These are phyloP conservation scores for Crotalus horridus DNA, from an alignment of 2,113 vertebrate genomes.

Conservation along the genomic window DNA sequence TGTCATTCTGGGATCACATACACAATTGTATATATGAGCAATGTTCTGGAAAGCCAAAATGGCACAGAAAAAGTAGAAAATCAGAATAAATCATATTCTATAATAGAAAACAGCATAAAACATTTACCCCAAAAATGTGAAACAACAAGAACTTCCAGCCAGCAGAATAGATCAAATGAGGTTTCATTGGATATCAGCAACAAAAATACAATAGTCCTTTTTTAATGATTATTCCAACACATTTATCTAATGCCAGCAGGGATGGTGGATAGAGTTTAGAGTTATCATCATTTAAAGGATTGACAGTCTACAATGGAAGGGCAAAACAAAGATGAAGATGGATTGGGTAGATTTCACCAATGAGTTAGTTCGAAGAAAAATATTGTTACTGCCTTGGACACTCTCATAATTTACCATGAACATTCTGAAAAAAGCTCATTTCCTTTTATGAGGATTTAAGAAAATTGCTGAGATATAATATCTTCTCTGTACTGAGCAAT, in stretches of 20 bases:
- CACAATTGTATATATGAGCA: background rate
- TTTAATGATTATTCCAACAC: background rate
- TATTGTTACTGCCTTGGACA: background rate
- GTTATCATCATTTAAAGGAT: background rate
- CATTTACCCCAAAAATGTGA: conserved; percentile 18
- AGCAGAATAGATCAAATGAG: background rate
- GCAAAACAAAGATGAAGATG: background rate
- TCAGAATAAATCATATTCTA: background rate
- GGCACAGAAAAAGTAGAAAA: background rate
- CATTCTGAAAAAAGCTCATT: background rate
- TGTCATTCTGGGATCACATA: background rate
- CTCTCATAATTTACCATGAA: background rate
- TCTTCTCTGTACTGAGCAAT: background rate
- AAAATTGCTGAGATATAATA: background rate
- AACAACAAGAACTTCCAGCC: background rate
- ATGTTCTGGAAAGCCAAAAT: background rate
- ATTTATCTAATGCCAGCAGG: background rate
- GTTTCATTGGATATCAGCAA: background rate
- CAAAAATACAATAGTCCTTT: no score
- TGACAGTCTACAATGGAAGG: background rate
- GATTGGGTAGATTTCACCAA: background rate
- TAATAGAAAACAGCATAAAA: conserved; percentile 21
- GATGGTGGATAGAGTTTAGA: background rate
- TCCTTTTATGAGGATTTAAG: background rate
- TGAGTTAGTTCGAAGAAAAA: background rate